Evolutionary conservation across 2,888 invertebrate genomes (phyloP), one percentile per base, ranked within the genome.

Genomic region (Noctua pronuba): DNA sequence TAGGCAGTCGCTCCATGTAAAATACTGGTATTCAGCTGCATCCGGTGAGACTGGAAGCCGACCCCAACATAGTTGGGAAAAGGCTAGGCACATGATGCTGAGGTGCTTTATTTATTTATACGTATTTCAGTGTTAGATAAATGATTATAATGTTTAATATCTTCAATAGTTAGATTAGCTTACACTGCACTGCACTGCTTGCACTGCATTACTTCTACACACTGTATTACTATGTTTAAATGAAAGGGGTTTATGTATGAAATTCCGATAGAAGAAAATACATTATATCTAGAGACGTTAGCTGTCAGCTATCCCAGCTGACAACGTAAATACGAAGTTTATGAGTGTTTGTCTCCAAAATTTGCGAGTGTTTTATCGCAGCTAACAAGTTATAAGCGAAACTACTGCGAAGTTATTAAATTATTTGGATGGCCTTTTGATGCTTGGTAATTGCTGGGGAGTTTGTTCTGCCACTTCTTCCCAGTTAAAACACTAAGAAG

Each of bases 351-450:
- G 58, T 58, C 7, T 28, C 7, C 28, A 28, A 58, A 28, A 31
- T 28, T 18, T 31, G 31, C 18, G 31, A 31, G 18, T 60, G 18
- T 74, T 75, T 41, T 21, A 75, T 11, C 28, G 7, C 24, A 71
- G 28, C 11, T 28, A 41, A 31, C 11, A 75, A 60, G 44, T 38
- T 16, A 46, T 24, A 35, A 72, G 31, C 55, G 16, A 44, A 73
- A 11, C 28, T 38, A 3, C 28, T 46, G 24, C 13, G 7, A 35
- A 28, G 24, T 74, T 6, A 21, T 60, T 31, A 60, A 60, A 60
- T 62, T 62, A 41, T 31, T 75, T 75, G 10, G 2, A 35, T 44
- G 58, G 18, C 28, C 24, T 18, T 41, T 75, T 75, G 7, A 24
- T 5, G 71, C 24, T 73, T 18, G 18, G 5, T 52, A n/a, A 60